Conservation (phyloP, 2,113 vertebrate species). For the Mus pahari region DNA sequence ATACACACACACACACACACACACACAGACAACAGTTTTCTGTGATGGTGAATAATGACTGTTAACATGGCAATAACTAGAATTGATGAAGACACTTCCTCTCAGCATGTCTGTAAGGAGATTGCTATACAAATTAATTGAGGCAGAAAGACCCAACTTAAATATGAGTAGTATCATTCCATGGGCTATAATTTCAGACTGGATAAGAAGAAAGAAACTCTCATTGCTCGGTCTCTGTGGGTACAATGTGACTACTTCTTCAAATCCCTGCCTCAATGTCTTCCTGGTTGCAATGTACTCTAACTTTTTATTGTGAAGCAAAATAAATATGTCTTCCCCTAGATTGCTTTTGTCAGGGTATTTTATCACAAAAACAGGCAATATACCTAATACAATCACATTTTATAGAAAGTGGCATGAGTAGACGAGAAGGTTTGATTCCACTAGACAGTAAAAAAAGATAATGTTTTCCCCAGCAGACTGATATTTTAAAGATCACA, state of each 20-base stretch:
- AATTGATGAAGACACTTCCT: not conserved
- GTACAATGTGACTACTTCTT: no score
- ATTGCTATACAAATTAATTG: not conserved
- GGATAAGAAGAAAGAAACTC: not conserved
- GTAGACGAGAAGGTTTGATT: not conserved
- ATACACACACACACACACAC: not conserved
- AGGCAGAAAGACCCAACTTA: not conserved
- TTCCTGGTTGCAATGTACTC: not conserved
- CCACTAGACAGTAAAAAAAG: not conserved
- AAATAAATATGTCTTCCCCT: not conserved
- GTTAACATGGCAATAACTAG: not conserved
- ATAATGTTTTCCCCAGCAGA: not conserved
- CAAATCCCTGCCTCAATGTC: not conserved
- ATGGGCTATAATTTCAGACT: not conserved
- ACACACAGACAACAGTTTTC: not conserved
- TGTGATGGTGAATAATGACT: not conserved
- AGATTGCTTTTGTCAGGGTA: not conserved
- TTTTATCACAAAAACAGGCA: not conserved
- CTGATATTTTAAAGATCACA: not conserved
- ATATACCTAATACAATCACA: not conserved
- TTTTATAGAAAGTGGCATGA: not conserved
- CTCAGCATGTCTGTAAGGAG: not conserved
- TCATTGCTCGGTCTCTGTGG: not conserved
- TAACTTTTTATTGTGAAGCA: not conserved
- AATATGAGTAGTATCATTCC: not conserved